A percentile compares a stretch with the other conserved stretches of the same genome.
These are phyloP conservation scores for Ameiurus melas DNA, from an alignment of 2,113 vertebrate species.

Conservation along the genomic window DNA sequence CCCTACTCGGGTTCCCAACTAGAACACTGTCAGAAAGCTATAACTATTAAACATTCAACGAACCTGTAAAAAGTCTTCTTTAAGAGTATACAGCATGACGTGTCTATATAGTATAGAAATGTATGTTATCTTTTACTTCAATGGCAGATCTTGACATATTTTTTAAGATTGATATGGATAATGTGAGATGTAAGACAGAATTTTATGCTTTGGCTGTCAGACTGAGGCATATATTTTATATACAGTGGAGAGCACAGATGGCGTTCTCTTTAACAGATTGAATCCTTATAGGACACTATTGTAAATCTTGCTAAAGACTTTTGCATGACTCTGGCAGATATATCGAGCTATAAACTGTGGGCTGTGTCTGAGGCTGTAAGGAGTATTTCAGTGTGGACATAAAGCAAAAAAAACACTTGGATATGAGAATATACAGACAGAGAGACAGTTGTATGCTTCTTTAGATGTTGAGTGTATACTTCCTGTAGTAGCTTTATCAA, in stretches of 20 bases:
- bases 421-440: constrained; percentile 76
- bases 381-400: constrained; percentile 67
- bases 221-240: constrained; percentile 38
- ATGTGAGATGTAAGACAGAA: constrained; percentile 60
- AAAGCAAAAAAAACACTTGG: constrained; percentile 52
- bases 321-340: constrained; percentile 59
- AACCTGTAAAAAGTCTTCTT: background rate
- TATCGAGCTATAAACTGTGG: constrained; percentile 68
- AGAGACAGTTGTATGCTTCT: constrained; percentile 65
- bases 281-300: constrained; percentile 67
- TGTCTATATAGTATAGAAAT: background rate
- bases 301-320: constrained; percentile 73
- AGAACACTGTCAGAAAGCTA: background rate
- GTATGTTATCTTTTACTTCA: background rate
- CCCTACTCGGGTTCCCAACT: background rate
- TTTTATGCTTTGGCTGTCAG: constrained; percentile 60
- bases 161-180: constrained; percentile 59
- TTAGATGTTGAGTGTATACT: background rate
- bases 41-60: background rate
- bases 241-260: constrained; percentile 57
- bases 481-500: background rate
- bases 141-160: background rate
- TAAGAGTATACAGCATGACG: background rate
- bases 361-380: constrained; percentile 72
- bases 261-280: constrained; percentile 71